These are phyloP conservation scores for Passerina amoena DNA, from an alignment of 2,113 vertebrate species.

Conservation along the genomic window DNA sequence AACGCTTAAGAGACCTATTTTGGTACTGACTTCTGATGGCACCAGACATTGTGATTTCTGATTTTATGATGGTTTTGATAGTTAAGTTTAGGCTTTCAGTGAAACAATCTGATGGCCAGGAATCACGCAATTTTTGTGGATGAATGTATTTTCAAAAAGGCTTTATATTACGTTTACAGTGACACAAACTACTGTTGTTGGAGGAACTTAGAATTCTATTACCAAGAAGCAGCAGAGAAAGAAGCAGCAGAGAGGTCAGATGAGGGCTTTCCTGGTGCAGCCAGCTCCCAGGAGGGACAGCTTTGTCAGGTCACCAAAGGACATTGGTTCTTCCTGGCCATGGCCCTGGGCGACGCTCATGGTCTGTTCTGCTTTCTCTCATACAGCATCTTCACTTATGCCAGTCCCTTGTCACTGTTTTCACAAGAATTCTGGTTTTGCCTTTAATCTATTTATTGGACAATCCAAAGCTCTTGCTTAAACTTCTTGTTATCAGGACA, in stretches of 20 bases:
- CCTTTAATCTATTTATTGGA: neutral
- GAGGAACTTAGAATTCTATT: neutral
- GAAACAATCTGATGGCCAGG: neutral
- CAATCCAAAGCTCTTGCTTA: neutral
- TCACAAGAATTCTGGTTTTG: neutral
- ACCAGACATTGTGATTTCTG: neutral
- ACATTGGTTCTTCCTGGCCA: neutral
- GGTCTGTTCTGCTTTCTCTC: neutral
- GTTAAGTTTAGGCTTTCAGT: neutral
- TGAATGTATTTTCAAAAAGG: neutral
- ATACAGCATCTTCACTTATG: neutral
- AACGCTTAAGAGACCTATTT: neutral
- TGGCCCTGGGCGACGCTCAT: neutral
- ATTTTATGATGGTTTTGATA: neutral
- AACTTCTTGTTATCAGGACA: neutral
- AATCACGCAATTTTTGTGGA: neutral
- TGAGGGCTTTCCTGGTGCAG: neutral
- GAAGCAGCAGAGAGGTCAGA: neutral
- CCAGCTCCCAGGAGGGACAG: neutral
- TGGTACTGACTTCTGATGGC: neutral
- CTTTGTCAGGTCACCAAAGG: neutral
- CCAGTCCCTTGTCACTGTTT: neutral
- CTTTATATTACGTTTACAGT: neutral
- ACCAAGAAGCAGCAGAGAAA: neutral
- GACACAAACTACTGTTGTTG: neutral